phyloP scores from a whole-genome alignment of 2,113 vertebrate genomes.

The Crotalus helleri region DNA sequence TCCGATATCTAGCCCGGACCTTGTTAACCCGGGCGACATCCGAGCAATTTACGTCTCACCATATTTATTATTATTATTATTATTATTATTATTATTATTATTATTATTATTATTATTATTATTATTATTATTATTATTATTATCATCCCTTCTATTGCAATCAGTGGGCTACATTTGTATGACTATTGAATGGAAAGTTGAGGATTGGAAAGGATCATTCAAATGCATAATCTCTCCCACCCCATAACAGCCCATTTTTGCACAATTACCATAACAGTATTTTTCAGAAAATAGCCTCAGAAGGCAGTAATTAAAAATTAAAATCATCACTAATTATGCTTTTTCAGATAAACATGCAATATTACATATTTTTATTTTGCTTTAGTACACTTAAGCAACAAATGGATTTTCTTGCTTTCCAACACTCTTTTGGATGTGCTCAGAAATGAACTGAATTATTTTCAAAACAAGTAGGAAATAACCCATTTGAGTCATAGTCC shows the following conservation, averaged over 20 bases:
- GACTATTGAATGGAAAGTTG: background rate
- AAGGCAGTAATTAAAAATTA: background rate
- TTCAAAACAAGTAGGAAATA: background rate
- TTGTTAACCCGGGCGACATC: no score
- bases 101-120: no score
- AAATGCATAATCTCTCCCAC: background rate
- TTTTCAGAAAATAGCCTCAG: background rate
- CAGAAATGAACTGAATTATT: background rate
- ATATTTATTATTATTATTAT: no score
- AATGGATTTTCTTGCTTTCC: slow-evolving; percentile 69
- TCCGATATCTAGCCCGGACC: no score
- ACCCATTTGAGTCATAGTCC: no score
- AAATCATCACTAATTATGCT: background rate
- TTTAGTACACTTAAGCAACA: slow-evolving; percentile 66
- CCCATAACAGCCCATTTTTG: background rate
- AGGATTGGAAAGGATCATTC: background rate
- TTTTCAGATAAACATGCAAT: slow-evolving; percentile 49
- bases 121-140: no score
- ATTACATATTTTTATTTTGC: slow-evolving; percentile 79
- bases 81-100: no score
- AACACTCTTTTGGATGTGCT: slow-evolving; percentile 56
- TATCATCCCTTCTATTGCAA: background rate
- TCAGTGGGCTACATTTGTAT: background rate
- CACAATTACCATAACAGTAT: background rate
- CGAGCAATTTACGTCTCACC: no score